These are phyloP conservation scores for Pomacea maculata DNA, from an alignment of 1,140 invertebrate species.

Conservation along the genomic window DNA sequence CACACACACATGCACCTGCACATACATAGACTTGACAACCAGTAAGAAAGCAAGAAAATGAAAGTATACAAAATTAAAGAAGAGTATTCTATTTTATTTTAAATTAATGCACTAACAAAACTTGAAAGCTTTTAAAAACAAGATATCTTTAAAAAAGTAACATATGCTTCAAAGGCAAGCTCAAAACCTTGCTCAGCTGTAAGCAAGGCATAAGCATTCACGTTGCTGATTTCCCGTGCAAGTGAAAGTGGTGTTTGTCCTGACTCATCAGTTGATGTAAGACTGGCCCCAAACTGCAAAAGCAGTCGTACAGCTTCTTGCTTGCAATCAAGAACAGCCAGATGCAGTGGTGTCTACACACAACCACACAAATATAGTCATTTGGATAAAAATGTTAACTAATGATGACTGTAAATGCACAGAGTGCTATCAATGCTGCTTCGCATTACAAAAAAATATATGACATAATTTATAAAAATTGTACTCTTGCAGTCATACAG, in stretches of 20 bases:
- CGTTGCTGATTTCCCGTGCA: constrained; percentile 39
- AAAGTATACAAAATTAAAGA: neutral
- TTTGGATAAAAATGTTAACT: neutral
- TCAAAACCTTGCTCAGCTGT: constrained; percentile 45
- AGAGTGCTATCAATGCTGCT: too few species aligned
- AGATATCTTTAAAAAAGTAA: constrained; percentile 9
- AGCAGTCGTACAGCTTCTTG: constrained; percentile 78
- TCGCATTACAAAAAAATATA: too few species aligned
- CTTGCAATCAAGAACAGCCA: constrained; percentile 82
- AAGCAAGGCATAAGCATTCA: constrained; percentile 36
- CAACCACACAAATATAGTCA: neutral
- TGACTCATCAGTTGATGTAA: constrained; percentile 67
- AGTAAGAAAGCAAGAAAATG: neutral
- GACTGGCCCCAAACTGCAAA: constrained; percentile 69
- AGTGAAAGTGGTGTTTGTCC: constrained; percentile 55
- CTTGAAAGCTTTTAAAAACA: neutral
- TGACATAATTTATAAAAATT: too few species aligned
- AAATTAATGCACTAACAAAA: neutral
- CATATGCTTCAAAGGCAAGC: neutral
- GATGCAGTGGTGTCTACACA: constrained; percentile 77
- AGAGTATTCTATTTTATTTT: too few species aligned
- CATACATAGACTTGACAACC: neutral
- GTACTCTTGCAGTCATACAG: neutral
- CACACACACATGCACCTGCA: neutral
- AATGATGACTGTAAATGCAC: neutral